Evolutionary conservation across 2,888 invertebrate species (phyloP).

Genomic region (Drosophila quinaria): DNA sequence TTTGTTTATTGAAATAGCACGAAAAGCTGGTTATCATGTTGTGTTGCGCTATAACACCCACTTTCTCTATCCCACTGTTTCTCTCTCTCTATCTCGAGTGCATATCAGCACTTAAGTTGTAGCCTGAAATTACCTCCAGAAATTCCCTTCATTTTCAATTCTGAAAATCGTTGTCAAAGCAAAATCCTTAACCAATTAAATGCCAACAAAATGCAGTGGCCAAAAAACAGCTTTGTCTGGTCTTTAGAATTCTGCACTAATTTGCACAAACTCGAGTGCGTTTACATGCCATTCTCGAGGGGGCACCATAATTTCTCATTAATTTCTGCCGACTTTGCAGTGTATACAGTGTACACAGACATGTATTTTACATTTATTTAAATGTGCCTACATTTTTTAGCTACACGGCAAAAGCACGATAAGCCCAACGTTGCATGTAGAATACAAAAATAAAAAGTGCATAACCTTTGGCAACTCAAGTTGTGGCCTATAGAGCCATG

Average conservation of each 20-base stretch:
- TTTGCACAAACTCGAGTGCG: constrained; percentile 41
- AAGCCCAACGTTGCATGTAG: constrained; percentile 39
- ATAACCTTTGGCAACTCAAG: constrained; percentile 15
- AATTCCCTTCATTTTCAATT: constrained; percentile 38
- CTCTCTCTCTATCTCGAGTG: constrained; percentile 2
- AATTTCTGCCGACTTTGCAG: constrained; percentile 67
- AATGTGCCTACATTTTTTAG: constrained; percentile 5
- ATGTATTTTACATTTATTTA: constrained; percentile 24
- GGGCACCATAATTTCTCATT: constrained; percentile 63
- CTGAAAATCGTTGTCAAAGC: constrained; percentile 52
- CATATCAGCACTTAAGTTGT: not conserved
- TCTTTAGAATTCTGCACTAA: constrained; percentile 31
- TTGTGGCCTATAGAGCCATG: constrained; percentile 15
- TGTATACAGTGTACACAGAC: constrained; percentile 40
- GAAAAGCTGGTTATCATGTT: constrained; percentile 42
- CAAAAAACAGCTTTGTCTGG: constrained; percentile 31
- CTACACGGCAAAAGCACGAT: constrained; percentile 23
- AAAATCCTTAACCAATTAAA: constrained; percentile 45
- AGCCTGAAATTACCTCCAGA: not conserved
- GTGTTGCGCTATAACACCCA: constrained; percentile 25
- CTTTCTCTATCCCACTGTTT: not conserved
- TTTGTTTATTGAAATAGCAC: constrained; percentile 72
- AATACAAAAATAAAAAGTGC: constrained; percentile 13
- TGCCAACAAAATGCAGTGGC: constrained; percentile 19
- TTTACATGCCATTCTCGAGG: constrained; percentile 7